phyloP scores from a whole-genome alignment of 2,113 vertebrate genomes.

The Cheilinus undulatus region DNA sequence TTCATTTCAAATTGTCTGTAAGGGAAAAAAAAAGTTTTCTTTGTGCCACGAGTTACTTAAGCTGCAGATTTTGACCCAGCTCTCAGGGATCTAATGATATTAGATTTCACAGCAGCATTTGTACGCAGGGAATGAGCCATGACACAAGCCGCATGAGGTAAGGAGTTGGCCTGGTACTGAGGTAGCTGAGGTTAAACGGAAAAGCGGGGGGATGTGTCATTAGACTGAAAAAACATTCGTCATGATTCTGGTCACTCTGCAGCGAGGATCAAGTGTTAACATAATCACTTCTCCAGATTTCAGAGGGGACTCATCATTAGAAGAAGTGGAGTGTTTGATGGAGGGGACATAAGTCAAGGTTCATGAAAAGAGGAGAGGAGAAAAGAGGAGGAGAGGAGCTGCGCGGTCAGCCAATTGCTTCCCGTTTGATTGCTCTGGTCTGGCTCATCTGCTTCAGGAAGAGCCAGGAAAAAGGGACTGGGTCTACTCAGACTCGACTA shows the following conservation, averaged over 20 bases:
- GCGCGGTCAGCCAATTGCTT: constrained; percentile 26
- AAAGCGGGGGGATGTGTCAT: constrained; percentile 76
- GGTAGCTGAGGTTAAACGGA: constrained; percentile 71
- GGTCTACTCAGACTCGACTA: constrained; percentile 43
- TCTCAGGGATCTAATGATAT: constrained; percentile 59
- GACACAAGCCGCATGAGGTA: constrained; percentile 70
- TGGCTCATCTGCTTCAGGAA: constrained; percentile 50
- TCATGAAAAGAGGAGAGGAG: constrained; percentile 12
- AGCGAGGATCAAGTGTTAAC: constrained; percentile 69
- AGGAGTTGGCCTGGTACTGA: constrained; percentile 63
- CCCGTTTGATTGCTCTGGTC: constrained; percentile 67
- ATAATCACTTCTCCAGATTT: constrained; percentile 72
- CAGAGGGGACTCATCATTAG: constrained; percentile 46
- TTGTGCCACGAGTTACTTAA: constrained; percentile 28
- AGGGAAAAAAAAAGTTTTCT: neutral
- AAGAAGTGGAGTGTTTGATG: constrained; percentile 41
- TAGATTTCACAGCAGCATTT: constrained; percentile 60
- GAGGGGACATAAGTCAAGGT: constrained; percentile 19
- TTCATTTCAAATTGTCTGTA: constrained; percentile 36
- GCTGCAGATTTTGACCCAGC: constrained; percentile 40
- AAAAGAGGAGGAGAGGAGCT: constrained; percentile 8
- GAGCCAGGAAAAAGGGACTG: constrained; percentile 42
- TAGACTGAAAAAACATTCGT: constrained; percentile 70
- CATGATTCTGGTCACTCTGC: constrained; percentile 67
- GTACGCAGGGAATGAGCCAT: constrained; percentile 59